Base-by-base conservation (phyloP, 2,113 vertebrate genomes). In the Paramormyrops kingsleyae region DNA sequence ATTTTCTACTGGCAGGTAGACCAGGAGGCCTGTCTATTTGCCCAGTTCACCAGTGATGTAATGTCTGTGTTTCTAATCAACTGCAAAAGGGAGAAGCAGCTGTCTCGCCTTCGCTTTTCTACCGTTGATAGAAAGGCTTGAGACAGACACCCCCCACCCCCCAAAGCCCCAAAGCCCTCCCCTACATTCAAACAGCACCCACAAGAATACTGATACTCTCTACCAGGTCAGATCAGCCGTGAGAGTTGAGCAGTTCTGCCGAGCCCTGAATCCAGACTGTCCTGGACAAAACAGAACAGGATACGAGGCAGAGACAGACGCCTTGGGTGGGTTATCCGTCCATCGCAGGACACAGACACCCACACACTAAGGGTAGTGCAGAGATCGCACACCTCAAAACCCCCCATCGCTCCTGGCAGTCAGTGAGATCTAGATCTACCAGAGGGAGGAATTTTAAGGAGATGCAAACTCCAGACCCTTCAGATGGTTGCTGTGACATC, bases 191-290 rank as follows among this genome's bases (percentile, higher is more conserved):
- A 66, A 9, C 46, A 70, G 56, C 47, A 42, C 86, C 89, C 70
- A 89, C 70, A 89, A 91, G 92, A 92, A 92, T 17, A 90, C 91
- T 56, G 74, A 80, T 80, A 80, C 35, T 42, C 74, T 80, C 74
- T 42, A 17, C 74, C 35, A 5, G 74, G 35, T 17, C 74, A 80
- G 4, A 80, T 42, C 35, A 21, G 15, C 35, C 15, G 1, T 42
- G 74, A 80, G 35, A 80, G 31, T 8, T 15, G 35, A 39, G 74
- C 46, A 49, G 46, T 50, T 50, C 46, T 49, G 24, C n/a, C 1
- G 24, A 86, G 44, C 12, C 5, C 44, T 31, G 83, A 86, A 12
- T 86, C 44, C 47, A 49, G 83, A 1, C 12, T 47, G 24, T 50
- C 24, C 9, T 31, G 83, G 83, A 66, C n/a, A 31, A 31, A 70